A percentile compares a stretch with the other conserved stretches of the same genome.
Evolutionary conservation across 2,888 invertebrate genomes (phyloP).

Genomic region (Auanema freiburgensis): DNA sequence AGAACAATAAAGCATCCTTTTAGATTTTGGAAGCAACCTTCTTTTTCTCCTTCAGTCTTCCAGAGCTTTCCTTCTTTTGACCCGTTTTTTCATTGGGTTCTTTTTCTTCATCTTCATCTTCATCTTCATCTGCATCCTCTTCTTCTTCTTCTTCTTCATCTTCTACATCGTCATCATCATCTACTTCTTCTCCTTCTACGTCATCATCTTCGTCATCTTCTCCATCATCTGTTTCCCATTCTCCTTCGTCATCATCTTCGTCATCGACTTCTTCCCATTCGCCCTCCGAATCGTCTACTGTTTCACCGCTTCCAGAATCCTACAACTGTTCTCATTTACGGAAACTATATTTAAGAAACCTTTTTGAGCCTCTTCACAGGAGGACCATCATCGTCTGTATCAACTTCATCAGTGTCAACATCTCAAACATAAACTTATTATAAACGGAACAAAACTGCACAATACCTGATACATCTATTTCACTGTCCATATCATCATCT

Average conservation of each 20-base stretch:
- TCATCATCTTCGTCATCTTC: constrained; percentile 34
- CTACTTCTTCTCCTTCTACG: constrained; percentile 23
- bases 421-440: constrained; percentile 24
- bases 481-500: constrained; percentile 53
- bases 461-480: constrained; percentile 37
- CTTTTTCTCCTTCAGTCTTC: neutral
- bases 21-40: too few species aligned
- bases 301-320: constrained; percentile 64
- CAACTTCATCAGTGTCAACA: constrained; percentile 42
- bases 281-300: constrained; percentile 71
- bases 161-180: constrained; percentile 27
- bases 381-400: constrained; percentile 23
- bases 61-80: too few species aligned
- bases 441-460: too few species aligned
- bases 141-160: constrained; percentile 48
- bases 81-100: too few species aligned
- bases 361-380: constrained; percentile 21
- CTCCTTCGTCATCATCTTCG: constrained; percentile 51
- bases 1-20: neutral
- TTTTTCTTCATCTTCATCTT: constrained; percentile 27
- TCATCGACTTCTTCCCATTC: constrained; percentile 27
- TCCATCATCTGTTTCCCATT: constrained; percentile 30
- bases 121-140: constrained; percentile 24
- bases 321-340: neutral
- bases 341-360: constrained; percentile 1